Evolutionary conservation across 2,797 vertebrate species (phyloP), one percentile per base, ranked within the genome.

Genomic region (Enteromius viviparus): DNA sequence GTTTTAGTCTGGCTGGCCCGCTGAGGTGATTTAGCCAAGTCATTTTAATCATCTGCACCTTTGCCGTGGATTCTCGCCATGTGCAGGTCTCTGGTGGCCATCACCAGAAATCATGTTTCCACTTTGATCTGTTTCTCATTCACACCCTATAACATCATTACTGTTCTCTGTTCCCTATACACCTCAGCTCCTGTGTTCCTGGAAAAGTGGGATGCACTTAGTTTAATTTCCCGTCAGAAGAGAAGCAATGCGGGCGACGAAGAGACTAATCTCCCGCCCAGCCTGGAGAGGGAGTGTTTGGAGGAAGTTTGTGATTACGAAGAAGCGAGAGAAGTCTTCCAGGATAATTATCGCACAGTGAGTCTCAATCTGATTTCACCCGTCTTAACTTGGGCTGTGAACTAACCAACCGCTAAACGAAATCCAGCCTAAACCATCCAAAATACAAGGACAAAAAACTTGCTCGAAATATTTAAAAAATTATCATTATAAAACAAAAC

Each of bases 311-410:
- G 95, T 90, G 91, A 21, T 49, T 95, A 95, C 9, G 94, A 95
- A 47, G 92, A 95, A 89, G 95, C 95, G 68, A 90, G 92, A 53
- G 92, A 89, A 72, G 74, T 93, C 85, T 95, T 95, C 89, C 87
- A 93, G 89, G 95, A 95, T 88, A 90, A 93, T 0, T 95, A 95
- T 66, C 94, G 93, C 75, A 95, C 95, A 17, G 95, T 95, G 75
- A 92, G 93, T 84, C 8, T 70, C 6, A 40, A 0, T 51, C 12
- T 21, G 5, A 37, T 26, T 26, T 26, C 26, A 6, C 1, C 2
- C 0, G 29, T 32, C 37, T 15, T 26, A 26, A 34, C 19, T n/a
- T 29, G 45, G 23, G 26, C 4, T 51, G 45, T 72, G 45, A 32
- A 26, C 26, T 26, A 26, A 26, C 26, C 26, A 26, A 26, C 26